Evolutionary conservation across 2,888 invertebrate species (phyloP).

Genomic region (Pammene fasciana): DNA sequence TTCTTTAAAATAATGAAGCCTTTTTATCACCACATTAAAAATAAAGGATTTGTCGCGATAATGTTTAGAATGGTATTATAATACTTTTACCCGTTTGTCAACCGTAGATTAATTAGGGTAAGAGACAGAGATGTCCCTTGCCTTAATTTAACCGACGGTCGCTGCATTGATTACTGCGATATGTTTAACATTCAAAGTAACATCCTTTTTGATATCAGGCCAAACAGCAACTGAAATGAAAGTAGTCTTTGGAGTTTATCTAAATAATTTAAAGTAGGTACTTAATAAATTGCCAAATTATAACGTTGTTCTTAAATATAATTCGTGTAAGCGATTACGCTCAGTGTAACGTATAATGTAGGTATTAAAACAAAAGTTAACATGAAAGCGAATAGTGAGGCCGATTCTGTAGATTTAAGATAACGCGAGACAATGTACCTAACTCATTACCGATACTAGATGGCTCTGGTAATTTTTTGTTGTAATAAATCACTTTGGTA

Average conservation of each 20-base stretch:
- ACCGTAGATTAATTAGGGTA: too few species aligned
- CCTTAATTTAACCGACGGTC: too few species aligned
- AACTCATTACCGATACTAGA: conserved; percentile 11
- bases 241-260: conserved; percentile 17
- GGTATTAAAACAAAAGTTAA: conserved; percentile 48
- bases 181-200: background rate
- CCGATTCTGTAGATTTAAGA: conserved; percentile 49
- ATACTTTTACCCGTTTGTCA: too few species aligned
- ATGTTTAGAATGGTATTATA: too few species aligned
- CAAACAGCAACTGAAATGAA: background rate
- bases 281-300: conserved; percentile 34
- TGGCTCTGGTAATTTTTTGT: conserved; percentile 1
- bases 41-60: too few species aligned
- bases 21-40: too few species aligned
- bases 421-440: conserved; percentile 45
- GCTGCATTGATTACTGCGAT: background rate
- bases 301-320: conserved; percentile 36
- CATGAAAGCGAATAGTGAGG: conserved; percentile 80
- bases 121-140: too few species aligned
- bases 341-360: conserved; percentile 37
- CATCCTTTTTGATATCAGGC: too few species aligned
- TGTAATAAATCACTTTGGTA: background rate
- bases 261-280: conserved; percentile 3
- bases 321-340: conserved; percentile 25
- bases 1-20: too few species aligned